Percentiles rank a stretch among this genome's conserved stretches.
Evolutionary conservation across 2,113 vertebrate species (phyloP).

Genomic region (Physeter macrocephalus): DNA sequence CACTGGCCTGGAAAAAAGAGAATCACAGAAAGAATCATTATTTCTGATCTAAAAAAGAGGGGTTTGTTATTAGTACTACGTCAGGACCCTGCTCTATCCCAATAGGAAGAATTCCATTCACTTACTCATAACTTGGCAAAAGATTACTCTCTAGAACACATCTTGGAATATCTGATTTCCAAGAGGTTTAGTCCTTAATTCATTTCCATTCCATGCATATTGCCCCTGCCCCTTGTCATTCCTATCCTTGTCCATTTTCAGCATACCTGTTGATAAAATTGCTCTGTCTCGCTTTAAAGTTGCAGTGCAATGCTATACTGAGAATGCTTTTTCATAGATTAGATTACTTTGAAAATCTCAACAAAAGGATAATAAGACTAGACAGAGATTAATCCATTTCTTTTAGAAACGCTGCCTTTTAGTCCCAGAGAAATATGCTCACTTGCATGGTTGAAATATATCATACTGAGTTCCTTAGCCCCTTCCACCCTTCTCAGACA

Average conservation of each 20-base stretch:
- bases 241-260: not conserved
- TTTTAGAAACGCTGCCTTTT: slow-evolving; percentile 47
- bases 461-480: slow-evolving; percentile 51
- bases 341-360: slow-evolving; percentile 36
- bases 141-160: not conserved
- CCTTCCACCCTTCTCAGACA: slow-evolving; percentile 57
- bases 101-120: not conserved
- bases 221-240: not conserved
- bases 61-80: not conserved
- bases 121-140: not conserved
- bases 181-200: not conserved
- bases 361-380: slow-evolving; percentile 33
- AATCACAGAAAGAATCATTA: not conserved
- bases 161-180: not conserved
- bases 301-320: not conserved
- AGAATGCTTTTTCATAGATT: not conserved
- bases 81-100: not conserved
- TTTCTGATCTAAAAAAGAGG: not conserved
- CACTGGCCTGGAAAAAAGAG: not conserved
- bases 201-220: not conserved
- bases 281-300: not conserved
- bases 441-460: slow-evolving; percentile 66
- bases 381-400: slow-evolving; percentile 65
- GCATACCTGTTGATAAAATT: not conserved
- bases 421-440: slow-evolving; percentile 56